phyloP scores from a whole-genome alignment of 2,888 invertebrate genomes.

The Ornithoptera priamus region DNA sequence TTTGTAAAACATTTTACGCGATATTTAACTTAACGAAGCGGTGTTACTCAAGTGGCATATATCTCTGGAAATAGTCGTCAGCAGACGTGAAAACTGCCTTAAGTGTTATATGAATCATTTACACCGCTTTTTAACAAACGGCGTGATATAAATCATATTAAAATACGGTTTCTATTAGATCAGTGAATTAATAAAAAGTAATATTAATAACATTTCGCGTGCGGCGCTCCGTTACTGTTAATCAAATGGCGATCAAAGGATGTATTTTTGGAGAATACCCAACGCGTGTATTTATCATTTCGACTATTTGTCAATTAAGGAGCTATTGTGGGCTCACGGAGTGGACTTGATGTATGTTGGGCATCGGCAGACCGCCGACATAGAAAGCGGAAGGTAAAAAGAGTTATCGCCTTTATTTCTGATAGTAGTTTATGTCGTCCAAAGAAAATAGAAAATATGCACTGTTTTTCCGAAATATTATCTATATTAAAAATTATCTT shows the following conservation, averaged over 20 bases:
- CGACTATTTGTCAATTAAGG: slow-evolving; percentile 79
- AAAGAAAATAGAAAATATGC: neutral
- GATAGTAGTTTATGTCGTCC: neutral
- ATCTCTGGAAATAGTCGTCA: slow-evolving; percentile 24
- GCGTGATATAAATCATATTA: slow-evolving; percentile 56
- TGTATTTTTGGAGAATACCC: slow-evolving; percentile 73
- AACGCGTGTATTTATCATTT: slow-evolving; percentile 75
- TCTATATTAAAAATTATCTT: too few relatives aligned
- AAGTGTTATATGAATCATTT: slow-evolving; percentile 43
- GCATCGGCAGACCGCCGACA: slow-evolving; percentile 48
- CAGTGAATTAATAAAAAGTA: slow-evolving; percentile 71
- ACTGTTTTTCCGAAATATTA: neutral
- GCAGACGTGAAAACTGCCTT: slow-evolving; percentile 41
- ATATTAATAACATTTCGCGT: slow-evolving; percentile 74
- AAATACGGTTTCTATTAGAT: slow-evolving; percentile 57
- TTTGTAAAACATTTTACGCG: slow-evolving; percentile 3
- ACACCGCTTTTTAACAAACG: slow-evolving; percentile 43
- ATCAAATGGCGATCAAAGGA: slow-evolving; percentile 76
- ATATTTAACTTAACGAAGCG: slow-evolving; percentile 14
- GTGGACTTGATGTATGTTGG: slow-evolving; percentile 66
- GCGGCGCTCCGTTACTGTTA: slow-evolving; percentile 64
- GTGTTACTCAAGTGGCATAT: slow-evolving; percentile 3
- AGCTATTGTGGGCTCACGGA: slow-evolving; percentile 71
- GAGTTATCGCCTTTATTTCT: slow-evolving; percentile 26
- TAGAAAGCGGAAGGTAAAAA: slow-evolving; percentile 32